Conservation (phyloP, 2,888 invertebrate genomes). For the Agrilus biguttatus region DNA sequence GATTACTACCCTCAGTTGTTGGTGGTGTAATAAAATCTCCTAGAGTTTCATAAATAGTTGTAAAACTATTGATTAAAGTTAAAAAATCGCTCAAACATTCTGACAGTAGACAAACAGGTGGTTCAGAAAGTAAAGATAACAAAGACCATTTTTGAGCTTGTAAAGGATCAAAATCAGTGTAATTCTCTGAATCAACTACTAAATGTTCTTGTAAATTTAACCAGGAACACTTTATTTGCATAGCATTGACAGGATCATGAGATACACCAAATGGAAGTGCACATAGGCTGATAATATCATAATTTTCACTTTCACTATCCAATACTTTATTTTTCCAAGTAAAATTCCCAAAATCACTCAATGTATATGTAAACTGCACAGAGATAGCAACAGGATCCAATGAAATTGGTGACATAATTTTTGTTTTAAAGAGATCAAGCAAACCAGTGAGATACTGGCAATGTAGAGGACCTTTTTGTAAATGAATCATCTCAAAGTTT, state of each 20-base stretch:
- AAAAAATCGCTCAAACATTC: constrained; percentile 61
- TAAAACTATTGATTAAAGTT: constrained; percentile 43
- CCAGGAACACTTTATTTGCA: constrained; percentile 74
- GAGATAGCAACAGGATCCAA: constrained; percentile 56
- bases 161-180: constrained; percentile 76
- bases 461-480: constrained; percentile 64
- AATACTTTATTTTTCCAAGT: constrained; percentile 47
- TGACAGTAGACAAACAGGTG: constrained; percentile 60
- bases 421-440: constrained; percentile 78
- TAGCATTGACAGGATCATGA: constrained; percentile 64
- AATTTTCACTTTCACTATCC: constrained; percentile 39
- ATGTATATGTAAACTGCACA: constrained; percentile 56
- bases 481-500: constrained; percentile 81
- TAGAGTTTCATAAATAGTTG: constrained; percentile 36
- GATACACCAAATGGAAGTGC: constrained; percentile 74
- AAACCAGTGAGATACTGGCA: constrained; percentile 74
- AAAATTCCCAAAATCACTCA: constrained; percentile 35
- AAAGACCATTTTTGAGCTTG: constrained; percentile 70
- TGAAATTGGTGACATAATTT: constrained; percentile 49
- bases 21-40: constrained; percentile 33
- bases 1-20: constrained; percentile 34
- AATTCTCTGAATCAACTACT: constrained; percentile 74
- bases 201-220: constrained; percentile 71
- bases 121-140: constrained; percentile 48
- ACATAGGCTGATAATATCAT: constrained; percentile 36